Evolutionary conservation across 2,888 invertebrate species (phyloP), one percentile per base, ranked within the genome.

Genomic region (Andrena haemorrhoa): DNA sequence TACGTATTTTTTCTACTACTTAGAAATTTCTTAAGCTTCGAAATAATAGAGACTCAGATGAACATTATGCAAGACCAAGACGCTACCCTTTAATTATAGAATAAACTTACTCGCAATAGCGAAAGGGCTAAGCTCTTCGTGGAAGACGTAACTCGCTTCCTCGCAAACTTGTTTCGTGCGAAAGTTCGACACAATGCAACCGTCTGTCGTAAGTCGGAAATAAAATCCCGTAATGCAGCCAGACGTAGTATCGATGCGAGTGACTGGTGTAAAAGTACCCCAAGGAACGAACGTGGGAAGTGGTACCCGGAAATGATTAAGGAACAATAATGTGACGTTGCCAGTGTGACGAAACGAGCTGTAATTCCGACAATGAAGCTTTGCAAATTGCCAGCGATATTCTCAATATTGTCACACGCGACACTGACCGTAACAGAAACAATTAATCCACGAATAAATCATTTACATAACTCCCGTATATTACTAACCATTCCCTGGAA

Each of bases 201-300:
- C 66, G 66, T 23, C 64, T 73, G 77, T 77, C 69, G 69, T 16
- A 76, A 71, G 69, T 76, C 61, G 72, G 69, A 73, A 82, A 73
- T 65, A 66, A 47, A 82, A 75, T 72, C 82, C 75, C 60, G 66
- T 60, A 80, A 81, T 41, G 51, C 53, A 20, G 82, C 51, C 58
- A 63, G 61, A 61, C 63, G 66, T 23, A 65, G n/a, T 75, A 76
- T 81, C 60, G 70, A 73, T 61, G 64, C 69, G 66, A 66, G 53
- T 65, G 77, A 82, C 51, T 77, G 12, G 64, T 33, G 73, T 77
- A 70, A 73, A 82, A 66, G 70, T 64, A 53, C 53, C n/a, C 47
- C 12, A 58, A 49, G 7, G 70, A 69, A 73, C 76, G 69, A 82
- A 82, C 83, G 82, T 83, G 83, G 77, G 83, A 83, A 82, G 82